Percentiles rank a stretch among this genome's conserved stretches.
These are phyloP conservation scores for Leptopterna dolabrata DNA, from an alignment of 2,888 invertebrate genomes.

Conservation along the genomic window DNA sequence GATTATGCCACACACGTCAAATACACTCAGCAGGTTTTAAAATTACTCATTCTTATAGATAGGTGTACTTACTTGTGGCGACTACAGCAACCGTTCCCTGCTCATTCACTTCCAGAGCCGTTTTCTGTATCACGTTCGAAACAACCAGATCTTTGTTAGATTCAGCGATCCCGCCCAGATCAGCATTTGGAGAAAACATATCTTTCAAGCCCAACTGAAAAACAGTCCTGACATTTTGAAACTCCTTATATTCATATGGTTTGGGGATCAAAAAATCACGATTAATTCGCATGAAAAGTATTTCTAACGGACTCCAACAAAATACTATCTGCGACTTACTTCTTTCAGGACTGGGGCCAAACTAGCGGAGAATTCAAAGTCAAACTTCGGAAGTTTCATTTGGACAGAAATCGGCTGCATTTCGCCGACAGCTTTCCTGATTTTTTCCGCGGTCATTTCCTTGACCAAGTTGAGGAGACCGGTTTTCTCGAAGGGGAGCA, in stretches of 20 bases:
- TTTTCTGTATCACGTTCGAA: conserved; percentile 79
- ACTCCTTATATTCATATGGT: no score
- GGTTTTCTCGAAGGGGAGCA: conserved; percentile 75
- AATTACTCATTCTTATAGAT: no score
- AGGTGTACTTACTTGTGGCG: conserved; percentile 76
- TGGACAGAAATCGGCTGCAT: conserved; percentile 74
- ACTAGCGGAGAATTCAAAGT: conserved; percentile 77
- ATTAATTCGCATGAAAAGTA: no score
- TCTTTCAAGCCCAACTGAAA: conserved; percentile 77
- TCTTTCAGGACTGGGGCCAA: conserved; percentile 73
- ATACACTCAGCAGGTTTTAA: no score
- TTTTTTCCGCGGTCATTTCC: conserved; percentile 70
- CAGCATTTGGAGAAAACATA: conserved; percentile 78
- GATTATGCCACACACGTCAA: no score
- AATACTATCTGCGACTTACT: conserved; percentile 68
- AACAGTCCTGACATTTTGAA: conserved; percentile 7
- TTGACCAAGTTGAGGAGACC: conserved; percentile 74
- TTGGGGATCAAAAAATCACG: no score
- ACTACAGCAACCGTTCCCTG: conserved; percentile 78
- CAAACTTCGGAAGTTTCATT: conserved; percentile 79
- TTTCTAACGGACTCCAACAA: no score
- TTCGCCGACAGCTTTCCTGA: conserved; percentile 72
- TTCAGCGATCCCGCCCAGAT: conserved; percentile 76
- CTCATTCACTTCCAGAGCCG: conserved; percentile 82
- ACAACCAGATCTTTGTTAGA: conserved; percentile 72